Base-by-base conservation (phyloP, 2,113 vertebrate genomes). In the Dendrocopos noguchii region DNA sequence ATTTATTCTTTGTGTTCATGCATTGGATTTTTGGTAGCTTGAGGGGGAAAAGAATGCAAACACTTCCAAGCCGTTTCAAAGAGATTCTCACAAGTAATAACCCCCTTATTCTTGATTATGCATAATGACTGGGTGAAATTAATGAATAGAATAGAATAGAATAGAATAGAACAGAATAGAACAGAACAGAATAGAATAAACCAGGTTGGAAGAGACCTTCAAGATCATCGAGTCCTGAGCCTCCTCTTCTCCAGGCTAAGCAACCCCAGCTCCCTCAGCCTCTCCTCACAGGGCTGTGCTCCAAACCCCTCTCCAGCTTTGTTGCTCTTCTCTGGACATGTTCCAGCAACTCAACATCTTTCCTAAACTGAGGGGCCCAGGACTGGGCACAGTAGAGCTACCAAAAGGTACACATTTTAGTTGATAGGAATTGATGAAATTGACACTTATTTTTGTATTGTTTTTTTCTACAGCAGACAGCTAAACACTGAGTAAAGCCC, bases 121-220 rank as follows among this genome's bases (percentile, higher is more conserved):
- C 61, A 63, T 50, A 78, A 34, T 44, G 57, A 83, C 29, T 78
- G 74, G 34, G 57, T 53, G 85, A 94, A 91, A 96, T 90, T 65
- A 91, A 84, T 91, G 89, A n/a, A n/a, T n/a, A n/a, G n/a, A n/a
- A n/a, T n/a, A n/a, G n/a, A n/a, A n/a, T n/a, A n/a, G n/a, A n/a
- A n/a, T n/a, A n/a, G n/a, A n/a, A n/a, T n/a, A n/a, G n/a, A n/a
- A n/a, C n/a, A n/a, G n/a, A n/a, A n/a, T n/a, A n/a, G n/a, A n/a
- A n/a, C n/a, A n/a, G n/a, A n/a, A n/a, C n/a, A n/a, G n/a, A n/a
- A n/a, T n/a, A n/a, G n/a, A n/a, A n/a, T n/a, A n/a, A n/a, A n/a
- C n/a, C n/a, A n/a, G n/a, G n/a, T n/a, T n/a, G n/a, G n/a, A n/a
- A n/a, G n/a, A n/a, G n/a, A n/a, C n/a, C n/a, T n/a, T n/a, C n/a